Percentiles rank a stretch among this genome's conserved stretches.
Evolutionary conservation across 1,140 invertebrate genomes (phyloP).

Genomic region (Ctenoplectra terminalis): DNA sequence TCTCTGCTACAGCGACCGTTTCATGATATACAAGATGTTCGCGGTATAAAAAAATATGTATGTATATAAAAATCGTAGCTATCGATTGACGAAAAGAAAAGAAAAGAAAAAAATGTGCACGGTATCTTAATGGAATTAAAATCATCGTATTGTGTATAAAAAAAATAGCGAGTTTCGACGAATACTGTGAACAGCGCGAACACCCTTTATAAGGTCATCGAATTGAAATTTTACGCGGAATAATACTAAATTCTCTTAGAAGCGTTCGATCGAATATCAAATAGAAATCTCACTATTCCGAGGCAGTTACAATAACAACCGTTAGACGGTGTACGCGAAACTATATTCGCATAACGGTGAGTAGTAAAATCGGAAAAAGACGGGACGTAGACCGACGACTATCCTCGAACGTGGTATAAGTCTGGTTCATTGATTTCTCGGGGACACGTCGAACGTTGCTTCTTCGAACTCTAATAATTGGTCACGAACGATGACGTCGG

Average conservation of each 20-base stretch:
- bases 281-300: slow-evolving; percentile 16
- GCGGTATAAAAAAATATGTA: no score
- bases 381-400: slow-evolving; percentile 19
- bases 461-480: neutral
- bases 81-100: no score
- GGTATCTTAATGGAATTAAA: no score
- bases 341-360: slow-evolving; percentile 61
- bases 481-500: neutral
- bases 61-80: no score
- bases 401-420: neutral
- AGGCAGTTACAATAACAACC: slow-evolving; percentile 55
- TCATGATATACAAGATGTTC: no score
- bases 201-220: neutral
- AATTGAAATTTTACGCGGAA: neutral
- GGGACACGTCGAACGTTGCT: neutral
- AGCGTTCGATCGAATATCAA: neutral
- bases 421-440: slow-evolving; percentile 20
- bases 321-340: slow-evolving; percentile 53
- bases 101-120: no score
- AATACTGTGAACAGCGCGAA: no score
- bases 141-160: neutral
- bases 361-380: slow-evolving; percentile 55
- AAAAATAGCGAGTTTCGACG: no score
- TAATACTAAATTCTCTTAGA: neutral
- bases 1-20: no score